Percentiles rank a stretch among this genome's conserved stretches.
Conservation (phyloP, 53 echinoderm and acorn worm species). For the Mesocentrotus franciscanus region DNA sequence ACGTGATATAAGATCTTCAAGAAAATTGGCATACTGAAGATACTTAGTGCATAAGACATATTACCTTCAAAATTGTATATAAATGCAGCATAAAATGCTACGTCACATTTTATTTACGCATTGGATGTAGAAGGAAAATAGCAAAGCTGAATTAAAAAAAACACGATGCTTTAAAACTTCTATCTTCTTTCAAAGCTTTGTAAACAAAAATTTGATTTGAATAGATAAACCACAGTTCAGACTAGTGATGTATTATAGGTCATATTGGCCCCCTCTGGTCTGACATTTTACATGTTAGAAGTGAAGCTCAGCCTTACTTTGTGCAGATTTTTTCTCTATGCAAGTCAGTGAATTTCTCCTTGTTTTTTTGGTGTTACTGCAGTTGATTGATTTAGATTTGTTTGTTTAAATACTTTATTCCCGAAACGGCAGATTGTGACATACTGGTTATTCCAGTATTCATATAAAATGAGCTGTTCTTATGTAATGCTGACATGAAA, state of each 20-base stretch:
- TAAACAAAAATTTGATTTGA: no score
- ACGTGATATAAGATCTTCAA: neutral
- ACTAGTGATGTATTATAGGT: neutral
- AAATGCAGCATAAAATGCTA: neutral
- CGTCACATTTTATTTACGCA: neutral
- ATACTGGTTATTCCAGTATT: neutral
- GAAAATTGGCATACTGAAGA: neutral
- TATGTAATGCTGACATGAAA: neutral
- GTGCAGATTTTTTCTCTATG: slow-evolving; percentile 39
- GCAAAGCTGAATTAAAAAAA: neutral
- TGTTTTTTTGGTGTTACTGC: slow-evolving; percentile 5
- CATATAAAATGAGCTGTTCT: neutral
- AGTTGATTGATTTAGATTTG: slow-evolving; percentile 19
- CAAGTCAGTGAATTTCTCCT: neutral
- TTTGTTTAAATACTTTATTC: neutral
- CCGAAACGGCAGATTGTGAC: neutral
- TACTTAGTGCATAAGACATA: neutral
- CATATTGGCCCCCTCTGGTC: slow-evolving; percentile 15
- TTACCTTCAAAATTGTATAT: neutral
- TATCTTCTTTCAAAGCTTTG: no score
- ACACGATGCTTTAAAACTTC: no score
- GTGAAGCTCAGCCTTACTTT: slow-evolving; percentile 18
- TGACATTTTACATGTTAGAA: neutral
- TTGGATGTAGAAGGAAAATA: neutral
- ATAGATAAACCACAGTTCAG: no score